Conservation (phyloP, 2,888 invertebrate genomes). For the Lepidonotus clava region DNA sequence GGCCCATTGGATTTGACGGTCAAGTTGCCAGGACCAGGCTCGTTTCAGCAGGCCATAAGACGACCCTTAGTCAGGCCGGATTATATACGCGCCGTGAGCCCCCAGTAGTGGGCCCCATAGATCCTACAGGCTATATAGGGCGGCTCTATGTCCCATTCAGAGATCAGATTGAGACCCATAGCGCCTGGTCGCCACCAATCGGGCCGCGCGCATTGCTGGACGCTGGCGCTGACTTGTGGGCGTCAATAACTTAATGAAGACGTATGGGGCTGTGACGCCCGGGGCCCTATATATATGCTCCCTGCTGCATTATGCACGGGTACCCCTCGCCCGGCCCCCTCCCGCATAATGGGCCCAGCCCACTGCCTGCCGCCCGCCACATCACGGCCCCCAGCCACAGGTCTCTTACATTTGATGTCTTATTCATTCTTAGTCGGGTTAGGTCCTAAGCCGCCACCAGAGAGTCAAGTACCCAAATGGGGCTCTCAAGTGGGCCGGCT, state of each 20-base stretch:
- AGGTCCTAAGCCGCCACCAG: background rate
- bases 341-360: background rate
- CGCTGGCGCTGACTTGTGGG: background rate
- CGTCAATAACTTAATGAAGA: conserved; percentile 9
- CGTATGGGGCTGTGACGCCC: background rate
- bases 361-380: background rate
- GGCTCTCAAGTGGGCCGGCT: too few relatives aligned
- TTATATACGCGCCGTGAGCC: too few relatives aligned
- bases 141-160: background rate
- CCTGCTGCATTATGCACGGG: background rate
- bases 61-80: too few relatives aligned
- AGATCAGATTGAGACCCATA: background rate
- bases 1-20: too few relatives aligned
- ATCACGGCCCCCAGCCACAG: background rate
- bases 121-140: too few relatives aligned
- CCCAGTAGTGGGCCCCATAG: too few relatives aligned
- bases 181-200: background rate
- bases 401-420: background rate
- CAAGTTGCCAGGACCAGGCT: too few relatives aligned
- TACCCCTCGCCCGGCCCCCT: background rate
- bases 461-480: background rate
- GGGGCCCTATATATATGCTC: too few relatives aligned
- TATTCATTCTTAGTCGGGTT: background rate
- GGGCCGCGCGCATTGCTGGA: background rate
- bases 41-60: too few relatives aligned